Conservation (phyloP, 2,797 vertebrate genomes). For the Mico argentatus region DNA sequence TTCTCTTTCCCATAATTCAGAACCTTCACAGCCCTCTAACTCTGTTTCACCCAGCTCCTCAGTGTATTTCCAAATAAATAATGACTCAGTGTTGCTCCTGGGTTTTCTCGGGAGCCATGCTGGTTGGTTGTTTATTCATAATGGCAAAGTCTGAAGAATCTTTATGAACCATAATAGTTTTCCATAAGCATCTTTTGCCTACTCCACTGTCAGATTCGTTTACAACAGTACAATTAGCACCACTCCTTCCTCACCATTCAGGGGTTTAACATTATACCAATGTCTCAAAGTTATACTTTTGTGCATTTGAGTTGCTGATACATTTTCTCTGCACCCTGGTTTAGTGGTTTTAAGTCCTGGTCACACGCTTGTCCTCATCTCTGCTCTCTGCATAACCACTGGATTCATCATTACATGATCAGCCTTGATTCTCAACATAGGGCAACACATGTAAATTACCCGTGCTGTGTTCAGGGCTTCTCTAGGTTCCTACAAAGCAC, state of each 20-base stretch:
- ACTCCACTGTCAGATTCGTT: background rate
- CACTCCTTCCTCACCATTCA: background rate
- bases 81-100: background rate
- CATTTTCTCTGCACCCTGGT: background rate
- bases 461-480: background rate
- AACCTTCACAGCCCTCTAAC: background rate
- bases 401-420: background rate
- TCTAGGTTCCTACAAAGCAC: background rate
- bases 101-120: background rate
- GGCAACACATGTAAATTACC: background rate
- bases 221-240: background rate
- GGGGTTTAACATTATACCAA: background rate
- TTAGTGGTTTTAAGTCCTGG: background rate
- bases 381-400: background rate
- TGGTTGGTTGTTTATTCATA: background rate
- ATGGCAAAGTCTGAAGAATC: background rate
- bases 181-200: background rate
- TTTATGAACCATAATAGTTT: background rate
- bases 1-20: background rate
- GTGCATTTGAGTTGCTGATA: background rate
- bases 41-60: background rate
- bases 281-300: background rate
- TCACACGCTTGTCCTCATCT: background rate
- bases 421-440: background rate
- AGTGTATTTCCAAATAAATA: constrained; percentile 33